phyloP scores from a whole-genome alignment of 1,140 invertebrate species.

The Steinernema feltiae region DNA sequence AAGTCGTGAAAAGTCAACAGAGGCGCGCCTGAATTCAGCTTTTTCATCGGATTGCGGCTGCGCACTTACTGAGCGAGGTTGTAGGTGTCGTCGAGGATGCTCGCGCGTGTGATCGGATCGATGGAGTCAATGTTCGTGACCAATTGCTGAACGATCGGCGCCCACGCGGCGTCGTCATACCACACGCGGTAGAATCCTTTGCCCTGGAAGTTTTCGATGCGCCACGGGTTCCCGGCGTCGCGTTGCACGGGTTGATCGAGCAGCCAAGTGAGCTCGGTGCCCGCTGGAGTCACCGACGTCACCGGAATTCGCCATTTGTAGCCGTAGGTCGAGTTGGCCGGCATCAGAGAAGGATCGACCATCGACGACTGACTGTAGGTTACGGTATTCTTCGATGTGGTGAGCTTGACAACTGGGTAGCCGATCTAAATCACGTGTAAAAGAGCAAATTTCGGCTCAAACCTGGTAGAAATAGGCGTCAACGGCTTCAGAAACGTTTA shows the following conservation, averaged over 20 bases:
- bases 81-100: slow-evolving; percentile 16
- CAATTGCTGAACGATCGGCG: slow-evolving; percentile 13
- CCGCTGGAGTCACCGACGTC: neutral
- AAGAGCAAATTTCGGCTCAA: neutral
- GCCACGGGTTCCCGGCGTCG: neutral
- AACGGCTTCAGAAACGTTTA: slow-evolving; percentile 24
- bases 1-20: neutral
- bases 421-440: neutral
- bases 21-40: neutral
- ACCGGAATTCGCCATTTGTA: slow-evolving; percentile 16
- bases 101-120: slow-evolving; percentile 17
- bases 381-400: neutral
- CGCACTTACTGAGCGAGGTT: slow-evolving; percentile 17
- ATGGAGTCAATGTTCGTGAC: slow-evolving; percentile 7
- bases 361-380: neutral
- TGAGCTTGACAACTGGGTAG: slow-evolving; percentile 16
- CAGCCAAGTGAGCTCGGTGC: neutral
- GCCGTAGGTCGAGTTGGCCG: neutral
- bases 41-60: too few species aligned
- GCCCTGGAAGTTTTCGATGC: neutral
- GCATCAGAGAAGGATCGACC: neutral
- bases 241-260: neutral
- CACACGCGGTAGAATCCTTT: slow-evolving; percentile 21
- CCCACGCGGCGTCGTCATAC: slow-evolving; percentile 23
- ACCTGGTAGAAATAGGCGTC: slow-evolving; percentile 28